These are phyloP conservation scores for Larimichthys polyactis DNA, from an alignment of 2,113 vertebrate species.

Conservation along the genomic window DNA sequence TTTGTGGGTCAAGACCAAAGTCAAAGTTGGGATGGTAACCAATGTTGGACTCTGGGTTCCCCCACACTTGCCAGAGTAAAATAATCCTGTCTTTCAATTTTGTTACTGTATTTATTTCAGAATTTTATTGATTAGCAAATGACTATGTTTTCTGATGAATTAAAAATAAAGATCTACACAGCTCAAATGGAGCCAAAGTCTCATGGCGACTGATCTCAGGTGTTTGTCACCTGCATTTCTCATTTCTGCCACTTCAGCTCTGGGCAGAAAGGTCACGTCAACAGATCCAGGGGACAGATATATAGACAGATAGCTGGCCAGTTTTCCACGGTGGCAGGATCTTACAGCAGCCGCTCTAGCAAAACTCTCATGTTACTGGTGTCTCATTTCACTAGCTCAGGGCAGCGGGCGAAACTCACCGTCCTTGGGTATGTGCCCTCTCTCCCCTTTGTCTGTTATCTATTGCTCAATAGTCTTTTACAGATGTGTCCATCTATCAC, in stretches of 20 bases:
- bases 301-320: constrained; percentile 69
- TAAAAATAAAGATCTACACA: constrained; percentile 8
- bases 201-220: constrained; percentile 50
- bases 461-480: constrained; percentile 41
- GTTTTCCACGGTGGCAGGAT: constrained; percentile 80
- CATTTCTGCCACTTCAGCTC: constrained; percentile 76
- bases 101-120: constrained; percentile 8
- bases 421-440: constrained; percentile 76
- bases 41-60: neutral
- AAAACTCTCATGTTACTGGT: constrained; percentile 79
- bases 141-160: neutral
- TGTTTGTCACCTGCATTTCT: constrained; percentile 71
- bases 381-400: constrained; percentile 84
- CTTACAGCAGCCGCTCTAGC: constrained; percentile 74
- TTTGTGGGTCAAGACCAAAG: constrained; percentile 4
- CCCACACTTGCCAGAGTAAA: neutral
- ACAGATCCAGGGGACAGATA: constrained; percentile 83
- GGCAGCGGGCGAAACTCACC: constrained; percentile 74
- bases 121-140: neutral
- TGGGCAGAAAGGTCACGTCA: constrained; percentile 75
- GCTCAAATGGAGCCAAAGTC: constrained; percentile 6
- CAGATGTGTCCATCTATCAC: neutral
- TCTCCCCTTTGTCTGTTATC: constrained; percentile 63
- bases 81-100: neutral
- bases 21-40: neutral